Evolutionary conservation across 1,140 invertebrate species (phyloP), one percentile per base, ranked within the genome.

Genomic region (Anthonomus grandis): DNA sequence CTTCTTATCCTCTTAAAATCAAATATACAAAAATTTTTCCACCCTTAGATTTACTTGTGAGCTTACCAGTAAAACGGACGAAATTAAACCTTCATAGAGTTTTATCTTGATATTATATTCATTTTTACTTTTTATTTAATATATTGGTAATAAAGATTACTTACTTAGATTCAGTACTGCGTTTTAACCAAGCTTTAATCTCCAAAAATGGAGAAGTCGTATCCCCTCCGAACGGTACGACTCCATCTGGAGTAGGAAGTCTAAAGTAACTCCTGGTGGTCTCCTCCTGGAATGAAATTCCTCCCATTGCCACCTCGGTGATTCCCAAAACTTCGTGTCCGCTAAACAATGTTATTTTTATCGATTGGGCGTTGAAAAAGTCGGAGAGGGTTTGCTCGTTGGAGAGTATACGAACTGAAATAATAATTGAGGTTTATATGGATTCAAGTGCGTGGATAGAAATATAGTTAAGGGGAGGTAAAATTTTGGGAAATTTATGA

Each of bases 281-380:
- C 12, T 36, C 24, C 41, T 52, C 50, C 19, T 60, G 25, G 47
- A 57, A 59, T 4, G 49, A 24, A 10, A 63, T 24, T 6, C 56
- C 46, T 12, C 64, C 38, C 18, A 70, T 36, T 22, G 64, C 55
- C 2, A 72, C 47, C 6, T 59, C 49, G 1, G 68, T 61, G 3
- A 42, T 34, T 8, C 64, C 71, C n/a, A 73, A 51, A 18, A 58
- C 56, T 25, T 64, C 61, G 13, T 46, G 27, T 10, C 69, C 65
- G 37, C 44, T 53, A 50, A 56, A 68, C 19, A 73, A 69, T 27
- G 46, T 63, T 4, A 73, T 57, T 9, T 39, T 24, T 5, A 71
- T 63, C 6, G 34, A 24, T 55, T 70, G 59, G 15, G 62, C 58
- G 13, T 55, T 38, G 27, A 73, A 67, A 51, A 70, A 72, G 9